A percentile compares a stretch with the other conserved stretches of the same genome.
Evolutionary conservation across 1,140 invertebrate genomes (phyloP).

Genomic region (Heliothis virescens): DNA sequence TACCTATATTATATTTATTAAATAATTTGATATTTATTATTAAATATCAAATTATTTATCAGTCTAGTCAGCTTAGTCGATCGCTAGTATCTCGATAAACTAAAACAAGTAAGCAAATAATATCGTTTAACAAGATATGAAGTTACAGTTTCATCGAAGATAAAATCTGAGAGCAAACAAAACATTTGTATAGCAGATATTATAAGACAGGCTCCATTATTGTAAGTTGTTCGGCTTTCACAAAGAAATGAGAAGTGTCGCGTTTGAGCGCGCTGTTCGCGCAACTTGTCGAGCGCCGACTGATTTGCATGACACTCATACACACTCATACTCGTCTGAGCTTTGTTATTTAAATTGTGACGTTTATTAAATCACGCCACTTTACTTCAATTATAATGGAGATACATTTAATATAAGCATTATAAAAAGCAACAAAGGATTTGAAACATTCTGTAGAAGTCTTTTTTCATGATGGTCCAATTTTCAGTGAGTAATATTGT

Average conservation of each 20-base stretch:
- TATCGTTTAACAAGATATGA: no score
- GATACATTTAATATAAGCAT: not conserved
- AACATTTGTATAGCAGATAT: not conserved
- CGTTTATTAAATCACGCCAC: constrained; percentile 31
- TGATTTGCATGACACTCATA: constrained; percentile 24
- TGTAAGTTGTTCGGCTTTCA: not conserved
- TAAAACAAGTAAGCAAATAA: not conserved
- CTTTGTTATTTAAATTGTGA: constrained; percentile 39
- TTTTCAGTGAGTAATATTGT: no score
- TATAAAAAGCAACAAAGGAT: not conserved
- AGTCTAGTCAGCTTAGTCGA: no score
- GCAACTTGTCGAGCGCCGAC: constrained; percentile 9
- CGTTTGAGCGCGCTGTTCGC: no score
- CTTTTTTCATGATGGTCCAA: no score
- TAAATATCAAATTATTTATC: no score
- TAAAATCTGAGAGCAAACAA: no score
- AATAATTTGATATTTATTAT: no score
- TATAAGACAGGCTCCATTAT: not conserved
- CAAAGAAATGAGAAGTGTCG: constrained; percentile 27
- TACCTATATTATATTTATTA: no score
- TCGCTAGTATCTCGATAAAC: not conserved
- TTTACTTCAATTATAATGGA: not conserved
- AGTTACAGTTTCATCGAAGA: no score
- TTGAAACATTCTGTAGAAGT: not conserved
- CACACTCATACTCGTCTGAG: not conserved